A percentile compares a stretch with the other conserved stretches of the same genome.
Evolutionary conservation across 2,888 invertebrate species (phyloP).

Genomic region (Leucania comma): DNA sequence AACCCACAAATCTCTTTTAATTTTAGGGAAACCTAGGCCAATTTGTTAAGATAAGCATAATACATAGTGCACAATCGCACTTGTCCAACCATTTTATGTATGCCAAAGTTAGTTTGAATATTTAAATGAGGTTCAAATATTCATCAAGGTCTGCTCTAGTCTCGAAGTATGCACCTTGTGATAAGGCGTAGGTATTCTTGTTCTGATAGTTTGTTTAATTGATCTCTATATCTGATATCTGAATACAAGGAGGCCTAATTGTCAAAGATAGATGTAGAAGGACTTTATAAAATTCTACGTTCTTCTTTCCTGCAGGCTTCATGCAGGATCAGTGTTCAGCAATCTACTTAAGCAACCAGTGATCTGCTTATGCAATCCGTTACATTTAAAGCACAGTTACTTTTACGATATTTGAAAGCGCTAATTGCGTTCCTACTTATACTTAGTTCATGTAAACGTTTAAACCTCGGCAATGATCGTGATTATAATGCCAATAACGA

Average conservation of each 20-base stretch:
- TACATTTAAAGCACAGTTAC: not conserved
- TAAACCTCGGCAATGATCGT: slow-evolving; percentile 21
- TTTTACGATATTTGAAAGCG: not conserved
- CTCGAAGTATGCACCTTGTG: slow-evolving; percentile 20
- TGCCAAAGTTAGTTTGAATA: slow-evolving; percentile 17
- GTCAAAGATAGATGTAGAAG: no score
- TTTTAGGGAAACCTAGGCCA: not conserved
- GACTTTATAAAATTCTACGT: no score
- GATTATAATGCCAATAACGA: slow-evolving; percentile 18
- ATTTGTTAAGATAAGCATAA: not conserved
- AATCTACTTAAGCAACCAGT: no score
- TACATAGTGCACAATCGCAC: not conserved
- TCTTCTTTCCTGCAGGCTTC: not conserved
- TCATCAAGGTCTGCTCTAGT: slow-evolving; percentile 23
- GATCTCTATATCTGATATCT: not conserved
- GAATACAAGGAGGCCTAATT: not conserved
- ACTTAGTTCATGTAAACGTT: not conserved
- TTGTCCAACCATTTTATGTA: slow-evolving; percentile 6
- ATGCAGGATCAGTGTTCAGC: no score
- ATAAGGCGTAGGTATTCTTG: slow-evolving; percentile 33
- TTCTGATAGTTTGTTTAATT: not conserved
- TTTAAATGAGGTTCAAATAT: slow-evolving; percentile 32
- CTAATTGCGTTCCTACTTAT: not conserved
- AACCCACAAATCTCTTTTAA: no score
- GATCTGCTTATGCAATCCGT: not conserved